Conservation (phyloP, 2,888 invertebrate genomes). For the Coleophora flavipennella region DNA sequence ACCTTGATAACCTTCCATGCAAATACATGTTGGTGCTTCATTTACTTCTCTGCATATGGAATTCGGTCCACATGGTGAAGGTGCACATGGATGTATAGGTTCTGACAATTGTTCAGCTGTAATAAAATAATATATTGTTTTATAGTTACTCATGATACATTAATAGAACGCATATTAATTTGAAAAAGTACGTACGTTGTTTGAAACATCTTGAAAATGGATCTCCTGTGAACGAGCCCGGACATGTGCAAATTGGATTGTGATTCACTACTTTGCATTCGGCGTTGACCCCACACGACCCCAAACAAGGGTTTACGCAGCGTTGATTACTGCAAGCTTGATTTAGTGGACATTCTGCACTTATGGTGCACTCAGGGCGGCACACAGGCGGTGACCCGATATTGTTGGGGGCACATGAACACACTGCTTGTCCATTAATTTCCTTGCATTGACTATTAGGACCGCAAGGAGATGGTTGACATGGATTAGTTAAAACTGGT, state of each 20-base stretch:
- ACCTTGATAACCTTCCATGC: conserved; percentile 78
- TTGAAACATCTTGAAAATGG: conserved; percentile 75
- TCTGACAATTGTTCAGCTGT: conserved; percentile 65
- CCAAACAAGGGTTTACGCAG: conserved; percentile 81
- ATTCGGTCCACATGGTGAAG: conserved; percentile 86
- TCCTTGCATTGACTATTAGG: conserved; percentile 76
- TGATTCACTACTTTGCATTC: conserved; percentile 85
- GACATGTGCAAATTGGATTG: conserved; percentile 81
- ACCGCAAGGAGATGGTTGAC: conserved; percentile 77
- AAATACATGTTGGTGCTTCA: conserved; percentile 82
- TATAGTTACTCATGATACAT: conserved; percentile 2
- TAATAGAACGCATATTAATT: background rate
- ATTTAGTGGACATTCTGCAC: conserved; percentile 80
- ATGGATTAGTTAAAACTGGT: conserved; percentile 68
- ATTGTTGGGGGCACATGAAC: conserved; percentile 77
- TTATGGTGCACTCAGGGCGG: conserved; percentile 80
- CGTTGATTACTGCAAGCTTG: conserved; percentile 80
- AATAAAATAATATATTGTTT: conserved; percentile 15
- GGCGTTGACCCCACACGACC: conserved; percentile 80
- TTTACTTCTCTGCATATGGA: conserved; percentile 79
- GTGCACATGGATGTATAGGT: conserved; percentile 77
- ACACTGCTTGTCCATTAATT: conserved; percentile 77
- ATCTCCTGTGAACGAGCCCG: conserved; percentile 75
- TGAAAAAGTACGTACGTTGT: conserved; percentile 54
- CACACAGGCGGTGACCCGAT: conserved; percentile 79